These are phyloP conservation scores for Callorhinus ursinus DNA, from an alignment of 2,113 vertebrate species.

Conservation along the genomic window DNA sequence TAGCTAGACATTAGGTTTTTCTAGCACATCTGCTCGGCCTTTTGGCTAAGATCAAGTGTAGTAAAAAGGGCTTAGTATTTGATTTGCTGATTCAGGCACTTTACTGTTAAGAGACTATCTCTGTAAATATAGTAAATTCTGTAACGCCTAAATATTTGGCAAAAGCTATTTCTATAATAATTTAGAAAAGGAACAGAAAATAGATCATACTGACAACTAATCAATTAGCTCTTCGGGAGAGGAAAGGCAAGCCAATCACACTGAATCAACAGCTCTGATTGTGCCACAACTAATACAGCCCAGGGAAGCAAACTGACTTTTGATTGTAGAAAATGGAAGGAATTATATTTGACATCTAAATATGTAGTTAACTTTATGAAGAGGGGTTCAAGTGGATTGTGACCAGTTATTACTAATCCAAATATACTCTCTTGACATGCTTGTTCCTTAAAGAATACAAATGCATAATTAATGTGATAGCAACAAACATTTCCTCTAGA, in stretches of 20 bases:
- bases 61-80: not conserved
- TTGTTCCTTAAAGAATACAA: slow-evolving; percentile 38
- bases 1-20: not conserved
- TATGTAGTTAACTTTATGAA: not conserved
- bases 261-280: not conserved
- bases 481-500: slow-evolving; percentile 21
- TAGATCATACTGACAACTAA: slow-evolving; percentile 9
- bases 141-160: slow-evolving; percentile 21
- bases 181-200: slow-evolving; percentile 4
- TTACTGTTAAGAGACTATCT: not conserved
- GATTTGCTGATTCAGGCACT: not conserved
- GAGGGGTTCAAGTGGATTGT: not conserved
- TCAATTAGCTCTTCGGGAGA: not conserved
- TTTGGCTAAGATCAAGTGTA: no score
- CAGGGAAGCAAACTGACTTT: not conserved
- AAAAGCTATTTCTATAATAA: slow-evolving; percentile 30
- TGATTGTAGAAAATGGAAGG: not conserved
- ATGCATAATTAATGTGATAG: slow-evolving; percentile 63
- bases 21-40: not conserved
- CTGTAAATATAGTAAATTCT: slow-evolving; percentile 7
- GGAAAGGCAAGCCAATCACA: not conserved
- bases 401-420: slow-evolving; percentile 46
- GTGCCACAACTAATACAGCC: not conserved
- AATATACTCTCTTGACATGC: not conserved
- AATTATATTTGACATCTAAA: not conserved